A percentile compares a stretch with the other conserved stretches of the same genome.
phyloP scores from a whole-genome alignment of 1,140 invertebrate species.

The Schlechtendalia chinensis region DNA sequence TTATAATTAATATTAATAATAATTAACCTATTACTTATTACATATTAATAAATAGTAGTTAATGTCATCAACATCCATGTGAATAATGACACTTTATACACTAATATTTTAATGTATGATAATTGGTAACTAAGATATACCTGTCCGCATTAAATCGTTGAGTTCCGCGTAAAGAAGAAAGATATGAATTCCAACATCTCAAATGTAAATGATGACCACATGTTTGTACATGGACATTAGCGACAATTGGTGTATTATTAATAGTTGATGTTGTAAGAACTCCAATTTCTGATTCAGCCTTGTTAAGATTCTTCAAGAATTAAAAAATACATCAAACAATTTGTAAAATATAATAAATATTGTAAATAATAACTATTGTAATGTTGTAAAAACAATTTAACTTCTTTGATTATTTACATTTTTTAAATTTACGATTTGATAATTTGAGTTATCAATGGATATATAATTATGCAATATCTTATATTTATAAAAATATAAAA shows the following conservation, averaged over 20 bases:
- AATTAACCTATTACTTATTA: too few relatives aligned
- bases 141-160: conserved; percentile 66
- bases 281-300: conserved; percentile 24
- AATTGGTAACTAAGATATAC: conserved; percentile 53
- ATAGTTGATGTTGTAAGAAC: neutral
- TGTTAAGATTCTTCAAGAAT: conserved; percentile 73
- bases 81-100: neutral
- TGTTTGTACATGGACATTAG: conserved; percentile 90
- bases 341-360: too few relatives aligned
- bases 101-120: neutral
- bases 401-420: too few relatives aligned
- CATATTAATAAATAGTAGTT: too few relatives aligned
- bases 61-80: too few relatives aligned
- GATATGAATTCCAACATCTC: conserved; percentile 86
- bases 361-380: too few relatives aligned
- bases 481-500: too few relatives aligned
- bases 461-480: too few relatives aligned
- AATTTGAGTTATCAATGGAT: too few relatives aligned
- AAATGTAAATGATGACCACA: conserved; percentile 95
- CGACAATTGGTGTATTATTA: conserved; percentile 55
- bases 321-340: conserved; percentile 77
- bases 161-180: conserved; percentile 74
- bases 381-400: too few relatives aligned
- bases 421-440: too few relatives aligned
- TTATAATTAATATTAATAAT: too few relatives aligned